Evolutionary conservation across 2,113 vertebrate genomes (phyloP).

Genomic region (Choloepus hoffmanni): DNA sequence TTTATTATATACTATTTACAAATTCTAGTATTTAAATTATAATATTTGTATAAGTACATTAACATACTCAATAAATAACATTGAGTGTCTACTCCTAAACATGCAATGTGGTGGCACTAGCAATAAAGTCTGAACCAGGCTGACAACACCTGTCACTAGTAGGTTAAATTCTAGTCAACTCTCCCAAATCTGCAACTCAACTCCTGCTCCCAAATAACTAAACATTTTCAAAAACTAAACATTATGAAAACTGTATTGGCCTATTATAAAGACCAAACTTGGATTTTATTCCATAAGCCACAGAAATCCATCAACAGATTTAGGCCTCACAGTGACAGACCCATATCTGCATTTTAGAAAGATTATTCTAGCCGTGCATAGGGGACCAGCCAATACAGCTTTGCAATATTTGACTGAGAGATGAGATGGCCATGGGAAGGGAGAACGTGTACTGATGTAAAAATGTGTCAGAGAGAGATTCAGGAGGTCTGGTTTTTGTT

Average conservation of each 20-base stretch:
- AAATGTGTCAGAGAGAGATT: not conserved
- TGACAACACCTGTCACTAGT: not conserved
- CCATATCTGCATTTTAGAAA: not conserved
- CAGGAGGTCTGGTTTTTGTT: not conserved
- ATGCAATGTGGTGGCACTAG: not conserved
- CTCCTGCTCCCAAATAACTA: not conserved
- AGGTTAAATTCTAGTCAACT: not conserved
- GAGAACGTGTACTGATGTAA: not conserved
- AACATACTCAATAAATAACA: not conserved
- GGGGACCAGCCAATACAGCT: not conserved
- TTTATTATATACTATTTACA: not conserved
- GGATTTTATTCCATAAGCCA: not conserved
- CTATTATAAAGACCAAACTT: not conserved
- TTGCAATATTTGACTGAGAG: not conserved
- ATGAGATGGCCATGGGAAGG: not conserved
- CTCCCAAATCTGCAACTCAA: not conserved
- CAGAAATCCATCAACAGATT: not conserved
- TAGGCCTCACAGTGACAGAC: not conserved
- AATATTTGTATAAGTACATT: not conserved
- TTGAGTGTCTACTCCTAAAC: not conserved
- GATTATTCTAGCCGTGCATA: not conserved
- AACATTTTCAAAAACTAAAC: not conserved
- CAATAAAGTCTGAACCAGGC: not conserved
- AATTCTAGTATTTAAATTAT: not conserved
- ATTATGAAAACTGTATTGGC: not conserved